These are phyloP conservation scores for Hippocampus guttulatus DNA, from an alignment of 2,113 vertebrate genomes.

Conservation along the genomic window DNA sequence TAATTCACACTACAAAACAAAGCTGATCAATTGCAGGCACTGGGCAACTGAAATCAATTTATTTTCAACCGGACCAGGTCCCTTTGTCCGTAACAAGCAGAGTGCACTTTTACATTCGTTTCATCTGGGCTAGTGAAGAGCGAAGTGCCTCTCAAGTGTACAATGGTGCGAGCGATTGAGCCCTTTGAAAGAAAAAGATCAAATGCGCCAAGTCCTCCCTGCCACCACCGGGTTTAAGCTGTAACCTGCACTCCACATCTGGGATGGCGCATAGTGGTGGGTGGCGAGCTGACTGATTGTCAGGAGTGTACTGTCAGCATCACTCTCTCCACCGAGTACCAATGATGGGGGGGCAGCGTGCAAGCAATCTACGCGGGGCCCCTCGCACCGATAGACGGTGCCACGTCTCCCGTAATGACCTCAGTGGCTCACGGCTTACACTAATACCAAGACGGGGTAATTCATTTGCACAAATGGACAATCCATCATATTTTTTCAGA, in stretches of 20 bases:
- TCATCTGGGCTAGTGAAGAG: constrained; percentile 51
- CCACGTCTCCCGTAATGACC: constrained; percentile 46
- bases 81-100: constrained; percentile 54
- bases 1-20: constrained; percentile 13
- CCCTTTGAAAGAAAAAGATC: constrained; percentile 70
- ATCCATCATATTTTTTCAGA: constrained; percentile 60
- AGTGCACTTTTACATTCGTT: constrained; percentile 39
- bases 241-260: constrained; percentile 62
- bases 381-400: constrained; percentile 16
- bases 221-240: constrained; percentile 64
- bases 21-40: constrained; percentile 50
- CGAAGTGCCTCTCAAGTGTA: constrained; percentile 63
- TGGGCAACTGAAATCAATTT: constrained; percentile 36
- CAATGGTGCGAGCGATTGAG: constrained; percentile 63
- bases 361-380: constrained; percentile 30
- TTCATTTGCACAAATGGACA: constrained; percentile 60
- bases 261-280: constrained; percentile 67
- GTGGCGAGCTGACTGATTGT: constrained; percentile 73
- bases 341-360: constrained; percentile 43
- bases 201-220: constrained; percentile 61
- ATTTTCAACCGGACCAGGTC: constrained; percentile 37
- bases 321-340: constrained; percentile 52
- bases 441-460: constrained; percentile 51
- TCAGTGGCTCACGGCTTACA: constrained; percentile 47
- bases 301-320: constrained; percentile 64